Conservation (phyloP, 2,888 invertebrate genomes). For the Ypsolopha scabrella region DNA sequence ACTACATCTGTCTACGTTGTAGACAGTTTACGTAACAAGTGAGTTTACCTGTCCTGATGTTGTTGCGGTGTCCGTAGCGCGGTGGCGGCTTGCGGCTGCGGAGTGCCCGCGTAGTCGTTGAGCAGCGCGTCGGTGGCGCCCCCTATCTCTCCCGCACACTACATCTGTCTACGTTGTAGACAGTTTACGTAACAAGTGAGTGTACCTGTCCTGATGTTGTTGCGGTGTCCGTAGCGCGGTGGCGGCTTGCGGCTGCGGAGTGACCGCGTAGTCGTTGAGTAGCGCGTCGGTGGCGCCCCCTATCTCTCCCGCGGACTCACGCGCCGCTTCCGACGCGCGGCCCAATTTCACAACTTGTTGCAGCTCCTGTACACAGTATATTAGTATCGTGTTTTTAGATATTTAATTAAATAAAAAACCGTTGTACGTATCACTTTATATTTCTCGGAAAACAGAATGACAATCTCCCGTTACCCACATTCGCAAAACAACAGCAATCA, state of each 20-base stretch:
- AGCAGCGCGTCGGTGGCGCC: slow-evolving; percentile 83
- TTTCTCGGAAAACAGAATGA: too few relatives aligned
- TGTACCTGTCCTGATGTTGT: slow-evolving; percentile 79
- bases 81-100: slow-evolving; percentile 73
- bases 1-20: slow-evolving; percentile 86
- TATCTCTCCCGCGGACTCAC: slow-evolving; percentile 83
- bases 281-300: slow-evolving; percentile 84
- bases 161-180: slow-evolving; percentile 72
- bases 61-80: slow-evolving; percentile 90
- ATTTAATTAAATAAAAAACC: too few relatives aligned
- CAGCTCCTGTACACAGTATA: slow-evolving; percentile 69
- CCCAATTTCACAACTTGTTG: slow-evolving; percentile 95
- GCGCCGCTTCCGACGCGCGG: slow-evolving; percentile 89
- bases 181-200: background rate
- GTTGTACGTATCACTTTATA: too few relatives aligned
- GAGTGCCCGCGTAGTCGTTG: slow-evolving; percentile 86
- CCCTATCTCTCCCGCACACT: slow-evolving; percentile 82
- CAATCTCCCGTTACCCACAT: too few relatives aligned
- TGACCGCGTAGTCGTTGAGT: slow-evolving; percentile 87
- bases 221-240: slow-evolving; percentile 90
- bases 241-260: slow-evolving; percentile 74
- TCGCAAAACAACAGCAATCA: too few relatives aligned
- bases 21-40: background rate
- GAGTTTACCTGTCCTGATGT: slow-evolving; percentile 76
- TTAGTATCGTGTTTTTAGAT: too few relatives aligned